phyloP scores from a whole-genome alignment of 2,888 invertebrate genomes.

The Tyria jacobaeae region DNA sequence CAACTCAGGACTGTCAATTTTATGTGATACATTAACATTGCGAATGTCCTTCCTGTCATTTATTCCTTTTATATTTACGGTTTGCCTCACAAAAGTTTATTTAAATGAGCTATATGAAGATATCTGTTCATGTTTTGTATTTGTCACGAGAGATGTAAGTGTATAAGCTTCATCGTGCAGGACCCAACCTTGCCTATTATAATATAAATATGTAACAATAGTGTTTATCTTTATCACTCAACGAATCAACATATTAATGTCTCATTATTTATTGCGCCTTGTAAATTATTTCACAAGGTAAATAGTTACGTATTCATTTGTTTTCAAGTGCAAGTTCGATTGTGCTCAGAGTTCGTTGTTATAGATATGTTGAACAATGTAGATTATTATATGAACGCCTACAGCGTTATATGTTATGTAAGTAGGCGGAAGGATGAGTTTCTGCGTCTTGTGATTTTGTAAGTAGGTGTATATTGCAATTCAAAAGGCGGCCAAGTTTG shows the following conservation, averaged over 20 bases:
- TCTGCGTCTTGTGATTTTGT: neutral
- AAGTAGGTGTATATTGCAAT: no score
- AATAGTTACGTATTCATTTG: slow-evolving; percentile 39
- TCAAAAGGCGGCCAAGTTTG: no score
- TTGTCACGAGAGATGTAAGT: slow-evolving; percentile 49
- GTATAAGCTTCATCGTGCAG: slow-evolving; percentile 43
- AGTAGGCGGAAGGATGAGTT: neutral
- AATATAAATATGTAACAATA: slow-evolving; percentile 43
- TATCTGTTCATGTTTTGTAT: slow-evolving; percentile 30
- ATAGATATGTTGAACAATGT: neutral
- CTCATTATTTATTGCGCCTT: slow-evolving; percentile 52
- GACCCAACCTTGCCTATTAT: slow-evolving; percentile 54
- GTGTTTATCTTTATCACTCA: slow-evolving; percentile 53
- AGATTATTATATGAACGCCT: no score
- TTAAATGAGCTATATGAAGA: slow-evolving; percentile 39
- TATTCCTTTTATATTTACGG: slow-evolving; percentile 48
- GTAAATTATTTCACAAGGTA: slow-evolving; percentile 46
- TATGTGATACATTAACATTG: slow-evolving; percentile 35
- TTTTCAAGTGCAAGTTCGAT: slow-evolving; percentile 39
- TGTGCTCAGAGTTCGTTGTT: slow-evolving; percentile 6
- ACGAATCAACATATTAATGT: slow-evolving; percentile 45
- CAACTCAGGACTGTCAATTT: slow-evolving; percentile 34
- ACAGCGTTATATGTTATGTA: neutral
- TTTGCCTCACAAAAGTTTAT: slow-evolving; percentile 42
- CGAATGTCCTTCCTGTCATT: slow-evolving; percentile 46